Conservation (phyloP, 30 jellyfish, hydroid and myxozoan genomes). For the Rhopilema esculentum region DNA sequence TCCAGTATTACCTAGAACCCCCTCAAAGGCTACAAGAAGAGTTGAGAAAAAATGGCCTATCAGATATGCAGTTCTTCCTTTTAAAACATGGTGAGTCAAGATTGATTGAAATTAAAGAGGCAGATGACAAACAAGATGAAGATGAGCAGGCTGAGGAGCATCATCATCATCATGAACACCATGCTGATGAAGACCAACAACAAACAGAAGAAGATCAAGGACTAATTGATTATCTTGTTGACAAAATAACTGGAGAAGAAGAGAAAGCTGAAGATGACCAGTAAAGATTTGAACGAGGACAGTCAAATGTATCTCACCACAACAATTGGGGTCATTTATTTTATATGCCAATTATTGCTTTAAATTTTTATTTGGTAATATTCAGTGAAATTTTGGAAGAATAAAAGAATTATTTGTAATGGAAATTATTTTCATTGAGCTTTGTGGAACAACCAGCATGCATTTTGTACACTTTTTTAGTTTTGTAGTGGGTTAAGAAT, state of each 20-base stretch:
- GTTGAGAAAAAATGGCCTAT: constrained; percentile 82
- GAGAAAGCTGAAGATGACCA: constrained; percentile 5
- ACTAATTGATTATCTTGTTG: constrained; percentile 66
- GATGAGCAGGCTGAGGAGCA: constrained; percentile 20
- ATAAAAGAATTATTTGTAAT: neutral
- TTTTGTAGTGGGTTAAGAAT: neutral
- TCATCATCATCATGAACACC: constrained; percentile 27
- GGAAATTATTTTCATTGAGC: neutral
- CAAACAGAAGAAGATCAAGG: constrained; percentile 53
- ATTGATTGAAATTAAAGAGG: constrained; percentile 95
- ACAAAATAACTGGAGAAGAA: constrained; percentile 44
- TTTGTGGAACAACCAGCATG: neutral
- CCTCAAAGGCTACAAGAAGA: constrained; percentile 89
- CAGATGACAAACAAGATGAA: constrained; percentile 82
- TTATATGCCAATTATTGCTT: neutral
- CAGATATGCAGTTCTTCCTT: constrained; percentile 98
- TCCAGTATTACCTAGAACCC: constrained; percentile 93
- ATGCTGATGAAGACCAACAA: constrained; percentile 38
- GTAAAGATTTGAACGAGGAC: neutral
- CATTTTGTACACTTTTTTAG: neutral
- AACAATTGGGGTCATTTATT: no score
- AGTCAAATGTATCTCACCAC: no score
- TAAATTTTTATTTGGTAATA: neutral
- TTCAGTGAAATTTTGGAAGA: neutral
- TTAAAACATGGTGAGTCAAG: constrained; percentile 98